Evolutionary conservation across 2,797 vertebrate genomes (phyloP).

Genomic region (Echiichthys vipera): DNA sequence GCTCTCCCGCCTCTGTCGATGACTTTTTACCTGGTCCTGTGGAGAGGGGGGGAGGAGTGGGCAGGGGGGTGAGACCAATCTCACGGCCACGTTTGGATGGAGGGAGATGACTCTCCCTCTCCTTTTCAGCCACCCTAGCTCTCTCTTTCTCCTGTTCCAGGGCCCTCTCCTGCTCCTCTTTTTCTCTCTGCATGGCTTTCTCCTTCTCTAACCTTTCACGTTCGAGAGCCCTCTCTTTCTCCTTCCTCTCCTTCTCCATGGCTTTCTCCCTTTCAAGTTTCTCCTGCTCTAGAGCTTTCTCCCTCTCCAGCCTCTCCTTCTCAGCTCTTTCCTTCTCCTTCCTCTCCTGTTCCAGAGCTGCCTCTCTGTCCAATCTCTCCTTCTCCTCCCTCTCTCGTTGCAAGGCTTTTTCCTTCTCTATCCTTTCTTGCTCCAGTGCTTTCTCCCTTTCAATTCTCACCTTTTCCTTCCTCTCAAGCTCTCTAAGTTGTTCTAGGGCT

Average conservation of each 20-base stretch:
- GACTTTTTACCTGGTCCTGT: slow-evolving; percentile 65
- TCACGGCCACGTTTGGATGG: slow-evolving; percentile 78
- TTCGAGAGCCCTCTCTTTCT: slow-evolving; percentile 51
- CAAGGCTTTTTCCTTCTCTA: slow-evolving; percentile 24
- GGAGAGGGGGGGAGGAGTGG: slow-evolving; percentile 65
- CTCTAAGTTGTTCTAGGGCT: slow-evolving; percentile 47
- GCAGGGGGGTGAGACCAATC: slow-evolving; percentile 67
- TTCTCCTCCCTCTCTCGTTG: slow-evolving; percentile 34
- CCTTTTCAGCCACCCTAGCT: slow-evolving; percentile 65
- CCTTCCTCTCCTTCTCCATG: slow-evolving; percentile 46
- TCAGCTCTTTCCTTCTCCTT: slow-evolving; percentile 46
- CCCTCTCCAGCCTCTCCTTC: slow-evolving; percentile 55
- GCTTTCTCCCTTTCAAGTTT: slow-evolving; percentile 53
- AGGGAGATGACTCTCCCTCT: slow-evolving; percentile 75
- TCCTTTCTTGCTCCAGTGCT: slow-evolving; percentile 43
- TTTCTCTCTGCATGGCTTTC: slow-evolving; percentile 59
- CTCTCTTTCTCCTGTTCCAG: slow-evolving; percentile 59
- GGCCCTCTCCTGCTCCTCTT: slow-evolving; percentile 50
- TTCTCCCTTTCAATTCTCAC: slow-evolving; percentile 40
- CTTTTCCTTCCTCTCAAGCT: slow-evolving; percentile 40
- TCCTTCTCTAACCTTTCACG: slow-evolving; percentile 57
- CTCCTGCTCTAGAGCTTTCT: slow-evolving; percentile 51
- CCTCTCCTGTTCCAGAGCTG: slow-evolving; percentile 58
- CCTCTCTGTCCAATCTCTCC: slow-evolving; percentile 35
- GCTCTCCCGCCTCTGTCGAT: slow-evolving; percentile 59